Evolutionary conservation across 2,113 vertebrate genomes (phyloP), one percentile per base, ranked within the genome.

Genomic region (Tragelaphus buxtoni): DNA sequence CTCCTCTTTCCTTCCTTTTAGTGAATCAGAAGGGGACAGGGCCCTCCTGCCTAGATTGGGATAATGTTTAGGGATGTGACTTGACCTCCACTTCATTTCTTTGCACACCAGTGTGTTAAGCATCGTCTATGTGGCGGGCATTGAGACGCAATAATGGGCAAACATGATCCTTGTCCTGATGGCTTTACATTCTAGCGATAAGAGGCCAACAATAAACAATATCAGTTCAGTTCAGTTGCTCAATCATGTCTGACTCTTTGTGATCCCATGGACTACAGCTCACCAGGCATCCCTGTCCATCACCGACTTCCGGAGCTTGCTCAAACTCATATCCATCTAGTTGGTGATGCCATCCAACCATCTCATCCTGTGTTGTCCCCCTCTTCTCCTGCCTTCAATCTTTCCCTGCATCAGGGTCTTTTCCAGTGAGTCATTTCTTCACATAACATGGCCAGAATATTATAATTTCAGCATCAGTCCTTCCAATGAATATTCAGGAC

Each of bases 221-320:
- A 10, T 39, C n/a, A 72, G 18, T 39, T 72, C 18, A 39, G n/a
- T 72, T 22, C 9, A 72, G 18, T 39, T 1, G 0, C 65, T 39
- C 0, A 72, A 35, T 72, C 18, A 12, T 22, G n/a, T 39, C 18
- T 39, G n/a, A 72, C 65, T 39, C n/a, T 32, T 16, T 72, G 65
- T 22, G n/a, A 72, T 2, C 20, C n/a, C 65, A 22, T 39, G 65
- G 18, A 39, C 65, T 39, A 20, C n/a, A 12, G 65, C 65, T 5
- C 9, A 0, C 65, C n/a, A 39, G 65, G n/a, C n/a, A 2, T 39
- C 65, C 18, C 65, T 69, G n/a, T 39, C n/a, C 65, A 69, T 18
- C n/a, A 69, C 65, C 4, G 3, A 22, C n/a, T 22, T 20, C n/a
- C 0, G 0, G n/a, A 69, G n/a, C 18, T 12, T 39, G n/a, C 35